A percentile compares a stretch with the other conserved stretches of the same genome.
Conservation (phyloP, 2,888 invertebrate species). For the Leucophenga montana region DNA sequence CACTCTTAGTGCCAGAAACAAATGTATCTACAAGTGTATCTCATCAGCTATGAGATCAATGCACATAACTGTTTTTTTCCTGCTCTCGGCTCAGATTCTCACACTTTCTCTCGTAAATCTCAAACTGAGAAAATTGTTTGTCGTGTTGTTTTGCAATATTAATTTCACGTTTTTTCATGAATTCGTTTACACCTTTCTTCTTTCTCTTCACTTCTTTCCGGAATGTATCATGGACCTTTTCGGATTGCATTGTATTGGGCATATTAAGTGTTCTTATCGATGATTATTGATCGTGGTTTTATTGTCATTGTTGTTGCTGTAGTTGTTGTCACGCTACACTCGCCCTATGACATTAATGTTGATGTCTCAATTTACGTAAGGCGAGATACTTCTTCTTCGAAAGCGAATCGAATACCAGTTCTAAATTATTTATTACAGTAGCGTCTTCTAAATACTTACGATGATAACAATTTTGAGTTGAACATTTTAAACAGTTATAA, state of each 20-base stretch:
- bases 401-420: not conserved
- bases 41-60: constrained; percentile 31
- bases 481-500: constrained; percentile 9
- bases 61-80: constrained; percentile 56
- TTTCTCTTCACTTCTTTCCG: not conserved
- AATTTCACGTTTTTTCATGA: constrained; percentile 30
- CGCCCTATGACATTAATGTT: constrained; percentile 16
- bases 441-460: not conserved
- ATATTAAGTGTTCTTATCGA: constrained; percentile 55
- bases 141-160: constrained; percentile 56
- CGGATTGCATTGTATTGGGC: constrained; percentile 39
- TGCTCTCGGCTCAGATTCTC: constrained; percentile 54
- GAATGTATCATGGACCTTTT: not conserved
- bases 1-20: constrained; percentile 25
- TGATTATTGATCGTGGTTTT: constrained; percentile 50
- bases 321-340: constrained; percentile 22
- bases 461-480: not conserved
- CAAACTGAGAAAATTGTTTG: constrained; percentile 44
- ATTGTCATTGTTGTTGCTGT: constrained; percentile 8
- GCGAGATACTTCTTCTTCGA: constrained; percentile 10
- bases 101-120: constrained; percentile 67
- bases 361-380: constrained; percentile 31
- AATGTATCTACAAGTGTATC: constrained; percentile 35
- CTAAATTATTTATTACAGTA: constrained; percentile 27
- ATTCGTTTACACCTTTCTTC: not conserved